phyloP scores from a whole-genome alignment of 2,113 vertebrate genomes.

The Pavo muticus region DNA sequence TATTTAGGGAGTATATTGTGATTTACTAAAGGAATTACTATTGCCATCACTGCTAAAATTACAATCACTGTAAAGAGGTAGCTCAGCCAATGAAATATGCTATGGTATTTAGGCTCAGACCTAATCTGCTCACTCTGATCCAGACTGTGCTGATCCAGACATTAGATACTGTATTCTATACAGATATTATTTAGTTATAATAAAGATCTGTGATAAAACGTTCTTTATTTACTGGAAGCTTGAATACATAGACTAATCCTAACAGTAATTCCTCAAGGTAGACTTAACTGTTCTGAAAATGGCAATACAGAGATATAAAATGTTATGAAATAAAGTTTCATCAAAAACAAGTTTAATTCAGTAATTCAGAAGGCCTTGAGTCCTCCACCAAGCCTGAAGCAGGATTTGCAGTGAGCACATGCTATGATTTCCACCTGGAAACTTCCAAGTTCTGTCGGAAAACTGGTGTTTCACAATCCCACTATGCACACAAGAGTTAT shows the following conservation, averaged over 20 bases:
- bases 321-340: background rate
- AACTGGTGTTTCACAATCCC: background rate
- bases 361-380: background rate
- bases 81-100: background rate
- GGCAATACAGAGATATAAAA: background rate
- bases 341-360: background rate
- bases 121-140: background rate
- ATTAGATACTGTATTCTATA: background rate
- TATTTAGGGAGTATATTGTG: background rate
- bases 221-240: background rate
- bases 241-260: background rate
- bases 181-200: background rate
- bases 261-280: background rate
- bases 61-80: background rate
- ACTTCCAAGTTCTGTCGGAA: background rate
- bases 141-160: background rate
- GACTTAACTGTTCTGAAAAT: background rate
- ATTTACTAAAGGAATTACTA: slow-evolving; percentile 42
- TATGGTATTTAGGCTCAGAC: background rate
- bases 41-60: slow-evolving; percentile 18
- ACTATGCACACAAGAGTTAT: background rate
- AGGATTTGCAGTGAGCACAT: background rate
- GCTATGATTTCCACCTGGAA: background rate
- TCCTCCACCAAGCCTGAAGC: background rate
- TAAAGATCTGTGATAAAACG: background rate